A percentile compares a stretch with the other conserved stretches of the same genome.
Evolutionary conservation across 2,797 vertebrate genomes (phyloP).

Genomic region (Kryptopterus vitreolus): DNA sequence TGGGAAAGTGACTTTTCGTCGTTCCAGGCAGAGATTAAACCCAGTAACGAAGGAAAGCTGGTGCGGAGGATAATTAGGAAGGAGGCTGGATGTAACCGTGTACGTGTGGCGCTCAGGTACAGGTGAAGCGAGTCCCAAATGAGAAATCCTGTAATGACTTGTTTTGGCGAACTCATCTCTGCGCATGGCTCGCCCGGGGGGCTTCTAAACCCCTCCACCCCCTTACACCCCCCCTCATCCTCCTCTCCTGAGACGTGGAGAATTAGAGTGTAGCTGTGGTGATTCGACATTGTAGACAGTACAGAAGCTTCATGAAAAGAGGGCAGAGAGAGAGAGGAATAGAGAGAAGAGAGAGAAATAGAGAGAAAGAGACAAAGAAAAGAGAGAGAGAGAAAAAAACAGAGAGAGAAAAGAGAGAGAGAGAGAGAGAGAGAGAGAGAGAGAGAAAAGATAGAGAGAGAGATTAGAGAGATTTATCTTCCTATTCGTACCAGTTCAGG

Average conservation of each 20-base stretch:
- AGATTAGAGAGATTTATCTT: background rate
- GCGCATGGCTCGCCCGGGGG: slow-evolving; percentile 35
- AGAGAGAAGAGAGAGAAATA: background rate
- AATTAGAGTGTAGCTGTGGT: slow-evolving; percentile 48
- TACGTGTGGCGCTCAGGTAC: slow-evolving; percentile 28
- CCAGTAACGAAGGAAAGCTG: background rate
- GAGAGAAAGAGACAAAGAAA: background rate
- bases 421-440: background rate
- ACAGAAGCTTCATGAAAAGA: slow-evolving; percentile 5
- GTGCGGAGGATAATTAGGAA: slow-evolving; percentile 32
- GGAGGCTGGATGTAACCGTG: slow-evolving; percentile 1
- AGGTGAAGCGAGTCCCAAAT: slow-evolving; percentile 42
- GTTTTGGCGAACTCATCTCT: slow-evolving; percentile 41
- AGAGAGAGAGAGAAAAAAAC: background rate
- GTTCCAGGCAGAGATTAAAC: background rate
- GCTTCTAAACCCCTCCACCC: no score
- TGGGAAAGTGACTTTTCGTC: background rate
- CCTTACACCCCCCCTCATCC: no score
- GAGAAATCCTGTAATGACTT: slow-evolving; percentile 54
- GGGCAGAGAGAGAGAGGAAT: background rate
- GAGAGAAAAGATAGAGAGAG: background rate
- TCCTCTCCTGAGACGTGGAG: slow-evolving; percentile 46
- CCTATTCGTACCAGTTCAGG: slow-evolving; percentile 27
- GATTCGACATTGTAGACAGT: slow-evolving; percentile 37
- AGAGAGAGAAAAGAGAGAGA: background rate